These are phyloP conservation scores for Umimayanthus chanpuru DNA, from an alignment of 92 coral and sea anemone species.

Conservation along the genomic window DNA sequence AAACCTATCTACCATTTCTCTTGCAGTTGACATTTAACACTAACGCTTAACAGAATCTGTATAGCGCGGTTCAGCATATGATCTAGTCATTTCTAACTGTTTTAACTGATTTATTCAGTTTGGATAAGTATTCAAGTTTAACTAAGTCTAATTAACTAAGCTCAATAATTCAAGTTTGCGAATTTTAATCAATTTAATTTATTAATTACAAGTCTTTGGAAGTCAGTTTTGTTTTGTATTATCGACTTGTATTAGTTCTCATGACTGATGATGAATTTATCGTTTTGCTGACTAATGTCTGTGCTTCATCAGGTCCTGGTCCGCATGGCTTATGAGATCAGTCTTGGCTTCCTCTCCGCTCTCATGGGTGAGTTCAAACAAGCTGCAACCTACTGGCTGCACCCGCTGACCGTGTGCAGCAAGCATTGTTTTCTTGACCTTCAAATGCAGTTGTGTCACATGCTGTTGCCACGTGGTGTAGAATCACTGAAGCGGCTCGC, in stretches of 20 bases:
- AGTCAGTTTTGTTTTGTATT: not conserved
- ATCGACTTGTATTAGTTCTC: not conserved
- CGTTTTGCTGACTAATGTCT: not conserved
- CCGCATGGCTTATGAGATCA: conserved; percentile 74
- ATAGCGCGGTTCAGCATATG: too few species aligned
- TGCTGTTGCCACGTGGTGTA: conserved; percentile 70
- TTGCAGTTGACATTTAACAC: too few species aligned
- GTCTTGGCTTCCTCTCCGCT: conserved; percentile 73
- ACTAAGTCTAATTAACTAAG: too few species aligned
- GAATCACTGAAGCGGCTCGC: conserved; percentile 61
- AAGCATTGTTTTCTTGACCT: conserved; percentile 61
- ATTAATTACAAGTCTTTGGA: too few species aligned
- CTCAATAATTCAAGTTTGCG: too few species aligned
- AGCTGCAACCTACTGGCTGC: conserved; percentile 68
- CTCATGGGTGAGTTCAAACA: conserved; percentile 57
- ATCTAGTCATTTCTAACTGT: too few species aligned
- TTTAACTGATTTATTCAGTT: too few species aligned
- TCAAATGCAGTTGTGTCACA: conserved; percentile 63
- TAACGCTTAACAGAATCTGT: too few species aligned
- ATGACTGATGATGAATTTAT: not conserved
- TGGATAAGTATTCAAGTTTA: too few species aligned
- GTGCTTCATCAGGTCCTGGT: conserved; percentile 56
- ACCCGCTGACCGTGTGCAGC: conserved; percentile 63
- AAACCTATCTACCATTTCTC: too few species aligned
- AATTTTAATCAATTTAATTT: too few species aligned